Percentiles rank a stretch among this genome's conserved stretches.
These are phyloP conservation scores for Montipora cactus DNA, from an alignment of 64 coral and sea anemone genomes.

Conservation along the genomic window DNA sequence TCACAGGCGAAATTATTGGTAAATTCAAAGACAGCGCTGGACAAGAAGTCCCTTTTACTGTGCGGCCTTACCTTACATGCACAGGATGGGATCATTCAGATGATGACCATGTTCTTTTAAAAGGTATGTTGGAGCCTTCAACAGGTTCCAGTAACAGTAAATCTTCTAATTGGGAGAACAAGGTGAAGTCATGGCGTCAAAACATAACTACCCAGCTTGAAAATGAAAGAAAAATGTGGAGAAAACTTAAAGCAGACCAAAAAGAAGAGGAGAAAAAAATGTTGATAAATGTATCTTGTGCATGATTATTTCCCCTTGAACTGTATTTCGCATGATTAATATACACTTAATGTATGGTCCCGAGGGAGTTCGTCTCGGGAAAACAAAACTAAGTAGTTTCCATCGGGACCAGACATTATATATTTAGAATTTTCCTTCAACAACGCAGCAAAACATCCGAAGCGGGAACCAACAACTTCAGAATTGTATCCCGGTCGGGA, in stretches of 20 bases:
- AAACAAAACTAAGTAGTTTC: too few species aligned
- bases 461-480: too few species aligned
- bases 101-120: background rate
- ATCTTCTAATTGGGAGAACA: background rate
- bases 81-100: background rate
- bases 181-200: background rate
- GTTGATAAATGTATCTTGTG: background rate
- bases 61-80: constrained; percentile 26
- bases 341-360: too few species aligned
- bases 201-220: background rate
- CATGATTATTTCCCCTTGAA: too few species aligned
- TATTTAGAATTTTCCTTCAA: too few species aligned
- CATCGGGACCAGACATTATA: too few species aligned
- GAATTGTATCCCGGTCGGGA: too few species aligned
- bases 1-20: constrained; percentile 62
- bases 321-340: too few species aligned
- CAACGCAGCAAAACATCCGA: too few species aligned
- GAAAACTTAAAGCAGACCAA: background rate
- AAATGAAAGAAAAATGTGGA: background rate
- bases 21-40: constrained; percentile 24
- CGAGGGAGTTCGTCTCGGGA: too few species aligned
- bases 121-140: background rate
- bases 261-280: background rate
- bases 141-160: background rate
- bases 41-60: constrained; percentile 18